Evolutionary conservation across 64 coral and sea anemone species (phyloP).

Genomic region (Dendrophyllia cribrosa): DNA sequence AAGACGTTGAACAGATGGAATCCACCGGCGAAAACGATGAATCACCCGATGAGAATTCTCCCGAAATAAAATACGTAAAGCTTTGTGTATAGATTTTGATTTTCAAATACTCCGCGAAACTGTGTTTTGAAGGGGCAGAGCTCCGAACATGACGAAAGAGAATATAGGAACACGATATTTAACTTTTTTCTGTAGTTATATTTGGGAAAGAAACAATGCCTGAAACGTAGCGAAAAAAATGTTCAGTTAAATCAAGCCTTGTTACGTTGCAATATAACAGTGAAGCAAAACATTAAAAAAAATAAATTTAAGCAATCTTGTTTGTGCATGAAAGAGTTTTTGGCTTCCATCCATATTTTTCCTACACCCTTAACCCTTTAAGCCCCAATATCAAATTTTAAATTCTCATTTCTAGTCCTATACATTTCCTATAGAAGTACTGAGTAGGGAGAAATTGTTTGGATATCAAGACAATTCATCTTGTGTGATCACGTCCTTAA

Average conservation of each 20-base stretch:
- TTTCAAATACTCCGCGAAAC: neutral
- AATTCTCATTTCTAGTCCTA: too few species aligned
- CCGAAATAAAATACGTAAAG: neutral
- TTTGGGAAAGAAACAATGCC: neutral
- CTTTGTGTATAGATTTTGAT: conserved; percentile 19
- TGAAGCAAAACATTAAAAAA: too few species aligned
- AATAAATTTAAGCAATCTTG: too few species aligned
- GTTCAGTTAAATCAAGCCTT: neutral
- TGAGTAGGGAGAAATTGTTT: too few species aligned
- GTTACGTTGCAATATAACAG: neutral
- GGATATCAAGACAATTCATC: too few species aligned
- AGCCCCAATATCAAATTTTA: too few species aligned
- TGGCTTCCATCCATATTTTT: too few species aligned
- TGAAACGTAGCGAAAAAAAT: neutral
- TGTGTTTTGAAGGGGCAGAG: neutral
- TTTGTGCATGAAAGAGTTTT: too few species aligned
- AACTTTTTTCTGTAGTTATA: neutral
- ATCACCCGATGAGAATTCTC: neutral
- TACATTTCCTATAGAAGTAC: too few species aligned
- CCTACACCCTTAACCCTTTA: too few species aligned
- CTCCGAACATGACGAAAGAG: neutral
- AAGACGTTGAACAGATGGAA: neutral
- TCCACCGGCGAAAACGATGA: neutral
- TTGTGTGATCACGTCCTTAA: too few species aligned
- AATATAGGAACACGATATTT: neutral